A percentile compares a stretch with the other conserved stretches of the same genome.
Conservation (phyloP, 2,797 vertebrate genomes). For the Anolis apletophallus region DNA sequence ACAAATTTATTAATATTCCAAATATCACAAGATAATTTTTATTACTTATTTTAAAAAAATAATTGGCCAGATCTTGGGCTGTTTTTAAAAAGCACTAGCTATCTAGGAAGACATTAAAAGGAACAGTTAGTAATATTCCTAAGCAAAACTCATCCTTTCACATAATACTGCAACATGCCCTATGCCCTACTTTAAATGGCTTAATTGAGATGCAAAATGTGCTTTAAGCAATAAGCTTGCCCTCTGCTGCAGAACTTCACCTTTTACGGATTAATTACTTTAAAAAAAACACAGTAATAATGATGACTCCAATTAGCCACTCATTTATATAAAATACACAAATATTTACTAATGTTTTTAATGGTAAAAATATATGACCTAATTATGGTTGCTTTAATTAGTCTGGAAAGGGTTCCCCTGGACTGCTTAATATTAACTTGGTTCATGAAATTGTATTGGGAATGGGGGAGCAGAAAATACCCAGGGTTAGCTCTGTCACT, state of each 20-base stretch:
- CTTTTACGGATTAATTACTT: not conserved
- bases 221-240: not conserved
- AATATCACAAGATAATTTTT: no score
- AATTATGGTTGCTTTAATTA: not conserved
- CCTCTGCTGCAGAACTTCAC: fast-evolving
- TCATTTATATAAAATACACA: not conserved
- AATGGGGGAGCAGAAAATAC: no score
- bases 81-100: not conserved
- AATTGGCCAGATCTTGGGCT: not conserved
- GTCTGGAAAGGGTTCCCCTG: not conserved
- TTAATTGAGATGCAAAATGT: not conserved
- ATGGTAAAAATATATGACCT: constrained; percentile 24
- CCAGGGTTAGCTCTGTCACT: constrained; percentile 5
- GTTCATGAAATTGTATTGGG: not conserved
- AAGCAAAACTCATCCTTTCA: not conserved
- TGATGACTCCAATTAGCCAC: not conserved
- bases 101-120: not conserved
- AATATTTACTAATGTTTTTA: constrained; percentile 22
- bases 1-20: no score
- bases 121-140: not conserved
- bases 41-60: not conserved
- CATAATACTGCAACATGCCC: fast-evolving
- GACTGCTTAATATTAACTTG: constrained; percentile 19
- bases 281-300: not conserved
- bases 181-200: constrained; percentile 5